These are phyloP conservation scores for Coracias cyanogaster DNA, from an alignment of 2,797 vertebrate species.

Conservation along the genomic window DNA sequence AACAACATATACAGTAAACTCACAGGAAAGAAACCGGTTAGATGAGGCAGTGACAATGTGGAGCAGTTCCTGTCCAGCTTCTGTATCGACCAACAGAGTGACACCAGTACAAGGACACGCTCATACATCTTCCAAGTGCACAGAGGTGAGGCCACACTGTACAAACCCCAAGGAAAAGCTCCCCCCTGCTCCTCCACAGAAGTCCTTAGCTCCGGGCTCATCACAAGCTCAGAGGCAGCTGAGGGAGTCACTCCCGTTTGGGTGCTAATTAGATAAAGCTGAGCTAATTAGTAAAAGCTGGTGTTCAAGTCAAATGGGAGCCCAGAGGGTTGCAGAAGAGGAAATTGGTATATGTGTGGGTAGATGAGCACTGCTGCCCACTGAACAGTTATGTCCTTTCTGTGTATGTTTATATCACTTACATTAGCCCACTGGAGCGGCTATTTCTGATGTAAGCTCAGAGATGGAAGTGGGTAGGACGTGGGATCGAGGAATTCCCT, in stretches of 20 bases:
- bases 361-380: background rate
- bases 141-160: rapidly evolving
- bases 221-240: background rate
- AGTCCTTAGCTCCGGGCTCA: background rate
- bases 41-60: rapidly evolving
- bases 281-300: background rate
- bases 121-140: rapidly evolving
- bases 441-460: background rate
- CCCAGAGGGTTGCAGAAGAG: background rate
- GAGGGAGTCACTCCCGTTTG: background rate
- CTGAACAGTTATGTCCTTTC: background rate
- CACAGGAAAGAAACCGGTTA: background rate
- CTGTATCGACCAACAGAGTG: background rate
- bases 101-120: rapidly evolving
- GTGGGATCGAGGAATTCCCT: background rate
- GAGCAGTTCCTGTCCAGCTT: background rate
- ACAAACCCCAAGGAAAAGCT: rapidly evolving
- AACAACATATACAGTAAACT: background rate
- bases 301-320: background rate
- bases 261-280: background rate
- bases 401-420: background rate
- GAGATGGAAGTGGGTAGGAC: background rate
- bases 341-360: background rate
- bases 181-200: rapidly evolving
- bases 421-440: background rate